Evolutionary conservation across 2,113 vertebrate species (phyloP).

Genomic region (Cariama cristata): DNA sequence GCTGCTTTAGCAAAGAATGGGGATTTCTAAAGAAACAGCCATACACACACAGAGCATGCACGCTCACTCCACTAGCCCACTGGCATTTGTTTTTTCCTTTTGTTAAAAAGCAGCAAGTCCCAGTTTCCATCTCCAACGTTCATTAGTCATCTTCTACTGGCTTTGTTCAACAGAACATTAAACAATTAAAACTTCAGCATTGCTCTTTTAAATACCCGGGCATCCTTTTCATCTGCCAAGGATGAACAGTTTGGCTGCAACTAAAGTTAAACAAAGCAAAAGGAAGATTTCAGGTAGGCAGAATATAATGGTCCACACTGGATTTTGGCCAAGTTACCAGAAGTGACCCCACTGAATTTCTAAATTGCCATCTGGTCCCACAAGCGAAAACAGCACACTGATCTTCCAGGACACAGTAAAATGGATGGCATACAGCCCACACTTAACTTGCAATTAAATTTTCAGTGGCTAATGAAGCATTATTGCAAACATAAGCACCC

Average conservation of each 20-base stretch:
- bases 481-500: background rate
- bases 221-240: background rate
- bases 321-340: background rate
- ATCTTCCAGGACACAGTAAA: background rate
- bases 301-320: background rate
- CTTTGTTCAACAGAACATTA: background rate
- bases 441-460: background rate
- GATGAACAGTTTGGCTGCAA: background rate
- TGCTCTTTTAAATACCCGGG: background rate
- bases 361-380: background rate
- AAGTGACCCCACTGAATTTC: background rate
- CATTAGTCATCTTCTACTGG: background rate
- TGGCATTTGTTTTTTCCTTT: background rate
- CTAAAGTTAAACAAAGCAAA: background rate
- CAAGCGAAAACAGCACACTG: fast-evolving
- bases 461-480: background rate
- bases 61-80: background rate
- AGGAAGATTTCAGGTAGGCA: background rate
- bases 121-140: background rate
- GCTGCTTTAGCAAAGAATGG: background rate
- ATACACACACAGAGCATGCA: background rate
- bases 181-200: background rate
- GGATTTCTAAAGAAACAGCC: background rate
- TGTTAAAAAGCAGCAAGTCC: background rate
- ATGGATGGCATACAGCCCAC: background rate